These are phyloP conservation scores for Xenopus petersii DNA, from an alignment of 2,797 vertebrate genomes.

Conservation along the genomic window DNA sequence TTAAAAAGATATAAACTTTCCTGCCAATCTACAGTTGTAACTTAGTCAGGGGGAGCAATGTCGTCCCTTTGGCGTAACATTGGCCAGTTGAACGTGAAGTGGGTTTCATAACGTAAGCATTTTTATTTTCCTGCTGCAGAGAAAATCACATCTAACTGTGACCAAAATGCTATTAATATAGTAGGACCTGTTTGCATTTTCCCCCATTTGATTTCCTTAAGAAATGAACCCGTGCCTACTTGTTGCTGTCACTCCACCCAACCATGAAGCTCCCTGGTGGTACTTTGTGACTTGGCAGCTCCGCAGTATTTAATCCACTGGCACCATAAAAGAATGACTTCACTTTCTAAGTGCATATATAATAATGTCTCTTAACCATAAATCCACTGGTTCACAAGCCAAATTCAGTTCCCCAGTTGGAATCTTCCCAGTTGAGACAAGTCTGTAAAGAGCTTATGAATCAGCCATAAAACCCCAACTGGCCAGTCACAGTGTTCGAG, in stretches of 20 bases:
- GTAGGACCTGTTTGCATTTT: too few relatives aligned
- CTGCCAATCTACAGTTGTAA: too few relatives aligned
- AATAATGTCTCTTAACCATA: constrained; percentile 42
- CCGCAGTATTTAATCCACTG: constrained; percentile 32
- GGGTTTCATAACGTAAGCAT: too few relatives aligned
- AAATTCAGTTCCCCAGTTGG: constrained; percentile 40
- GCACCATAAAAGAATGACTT: constrained; percentile 41
- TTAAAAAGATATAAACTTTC: too few relatives aligned
- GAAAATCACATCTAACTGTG: too few relatives aligned
- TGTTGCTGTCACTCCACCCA: constrained; percentile 1
- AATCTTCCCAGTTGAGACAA: constrained; percentile 36
- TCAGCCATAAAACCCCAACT: constrained; percentile 27
- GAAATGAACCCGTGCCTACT: background rate
- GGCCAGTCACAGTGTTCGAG: background rate
- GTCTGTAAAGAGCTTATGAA: constrained; percentile 33
- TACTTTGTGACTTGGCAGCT: constrained; percentile 37
- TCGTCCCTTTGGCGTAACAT: too few relatives aligned
- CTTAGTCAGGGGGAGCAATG: too few relatives aligned
- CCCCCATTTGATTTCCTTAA: background rate
- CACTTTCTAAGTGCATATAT: constrained; percentile 46
- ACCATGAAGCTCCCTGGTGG: constrained; percentile 26
- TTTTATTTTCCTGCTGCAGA: too few relatives aligned
- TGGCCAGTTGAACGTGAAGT: too few relatives aligned
- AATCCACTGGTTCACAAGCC: constrained; percentile 30
- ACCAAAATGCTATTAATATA: too few relatives aligned